Evolutionary conservation across 2,113 vertebrate genomes (phyloP).

Genomic region (Ranitomeya imitator): DNA sequence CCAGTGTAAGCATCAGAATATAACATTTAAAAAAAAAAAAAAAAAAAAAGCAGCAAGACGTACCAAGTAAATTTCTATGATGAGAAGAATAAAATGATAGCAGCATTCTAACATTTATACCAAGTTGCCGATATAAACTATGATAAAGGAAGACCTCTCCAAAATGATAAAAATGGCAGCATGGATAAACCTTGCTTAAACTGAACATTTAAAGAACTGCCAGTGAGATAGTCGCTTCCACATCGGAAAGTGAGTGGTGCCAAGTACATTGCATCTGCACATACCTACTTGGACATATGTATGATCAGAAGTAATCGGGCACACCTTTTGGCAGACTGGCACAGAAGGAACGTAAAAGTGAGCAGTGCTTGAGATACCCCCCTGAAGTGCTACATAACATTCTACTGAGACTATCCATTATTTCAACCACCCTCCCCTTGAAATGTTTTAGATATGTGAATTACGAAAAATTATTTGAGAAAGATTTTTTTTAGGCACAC

Average conservation of each 20-base stretch:
- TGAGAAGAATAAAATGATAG: slow-evolving; percentile 21
- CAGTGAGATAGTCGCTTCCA: background rate
- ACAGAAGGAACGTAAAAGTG: no score
- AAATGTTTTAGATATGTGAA: slow-evolving; percentile 5
- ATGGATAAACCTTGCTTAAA: background rate
- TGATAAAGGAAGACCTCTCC: slow-evolving; percentile 1
- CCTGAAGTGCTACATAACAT: background rate
- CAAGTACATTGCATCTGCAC: no score
- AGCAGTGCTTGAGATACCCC: no score
- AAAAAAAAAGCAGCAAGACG: background rate
- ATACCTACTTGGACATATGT: no score
- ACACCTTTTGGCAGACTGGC: no score
- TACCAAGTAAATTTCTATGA: background rate
- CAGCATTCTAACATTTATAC: slow-evolving; percentile 33
- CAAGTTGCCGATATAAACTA: background rate
- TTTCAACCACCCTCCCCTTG: background rate
- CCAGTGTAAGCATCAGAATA: background rate
- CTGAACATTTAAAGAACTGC: background rate
- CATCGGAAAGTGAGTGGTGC: no score
- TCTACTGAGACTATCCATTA: background rate
- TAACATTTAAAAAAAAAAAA: no score
- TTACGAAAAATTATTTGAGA: background rate
- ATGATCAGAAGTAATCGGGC: no score
- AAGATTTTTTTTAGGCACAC: background rate
- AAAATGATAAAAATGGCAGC: slow-evolving; percentile 3